A percentile compares a stretch with the other conserved stretches of the same genome.
phyloP scores from a whole-genome alignment of 2,888 invertebrate species.

The Zygothrica quintamaculata region DNA sequence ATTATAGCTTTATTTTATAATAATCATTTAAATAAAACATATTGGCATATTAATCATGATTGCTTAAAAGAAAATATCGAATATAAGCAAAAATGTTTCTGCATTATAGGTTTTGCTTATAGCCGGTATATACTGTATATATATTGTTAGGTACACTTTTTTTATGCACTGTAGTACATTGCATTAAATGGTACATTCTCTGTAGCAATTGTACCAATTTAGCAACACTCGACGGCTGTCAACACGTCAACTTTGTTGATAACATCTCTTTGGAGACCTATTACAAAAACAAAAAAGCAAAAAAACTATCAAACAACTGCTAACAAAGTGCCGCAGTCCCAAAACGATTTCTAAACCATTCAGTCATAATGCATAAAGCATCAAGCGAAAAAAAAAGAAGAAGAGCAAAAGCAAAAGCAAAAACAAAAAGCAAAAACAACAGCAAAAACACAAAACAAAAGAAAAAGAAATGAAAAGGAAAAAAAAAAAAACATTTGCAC shows the following conservation, averaged over 20 bases:
- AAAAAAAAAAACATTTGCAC: slow-evolving; percentile 10
- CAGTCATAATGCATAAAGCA: slow-evolving; percentile 57
- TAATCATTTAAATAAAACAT: too few species aligned
- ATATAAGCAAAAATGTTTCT: too few species aligned
- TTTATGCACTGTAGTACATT: slow-evolving; percentile 16
- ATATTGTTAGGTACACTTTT: too few species aligned
- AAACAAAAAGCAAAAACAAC: slow-evolving; percentile 19
- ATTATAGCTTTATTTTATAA: too few species aligned
- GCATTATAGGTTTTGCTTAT: too few species aligned
- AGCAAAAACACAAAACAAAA: slow-evolving; percentile 11
- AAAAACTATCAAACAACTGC: slow-evolving; percentile 57
- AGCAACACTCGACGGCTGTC: slow-evolving; percentile 45
- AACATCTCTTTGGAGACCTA: slow-evolving; percentile 59
- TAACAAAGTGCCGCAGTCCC: slow-evolving; percentile 66
- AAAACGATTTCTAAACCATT: slow-evolving; percentile 73
- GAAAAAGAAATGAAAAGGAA: slow-evolving; percentile 10
- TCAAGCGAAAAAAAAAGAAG: slow-evolving; percentile 17
- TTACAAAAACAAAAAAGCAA: slow-evolving; percentile 57
- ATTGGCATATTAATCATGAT: too few species aligned
- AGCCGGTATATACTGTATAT: too few species aligned
- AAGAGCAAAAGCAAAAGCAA: slow-evolving; percentile 6
- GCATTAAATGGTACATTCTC: slow-evolving; percentile 32
- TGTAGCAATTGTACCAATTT: slow-evolving; percentile 39
- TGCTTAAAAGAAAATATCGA: too few species aligned
- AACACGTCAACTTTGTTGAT: slow-evolving; percentile 55